These are phyloP conservation scores for Keiferia lycopersicella DNA, from an alignment of 2,888 invertebrate species.

Conservation along the genomic window DNA sequence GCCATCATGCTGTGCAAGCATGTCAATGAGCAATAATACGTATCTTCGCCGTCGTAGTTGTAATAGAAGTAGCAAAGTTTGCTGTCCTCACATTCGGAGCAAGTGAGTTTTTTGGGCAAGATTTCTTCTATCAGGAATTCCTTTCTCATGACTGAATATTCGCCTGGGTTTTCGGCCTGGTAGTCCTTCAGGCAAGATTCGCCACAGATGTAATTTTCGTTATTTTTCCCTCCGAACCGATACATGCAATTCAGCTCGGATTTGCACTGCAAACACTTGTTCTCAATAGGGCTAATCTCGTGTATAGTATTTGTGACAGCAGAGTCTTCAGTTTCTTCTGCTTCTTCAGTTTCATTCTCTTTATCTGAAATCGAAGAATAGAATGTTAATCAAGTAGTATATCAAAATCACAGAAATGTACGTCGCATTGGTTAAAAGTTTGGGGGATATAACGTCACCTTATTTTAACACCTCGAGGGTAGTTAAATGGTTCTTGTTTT, in stretches of 20 bases:
- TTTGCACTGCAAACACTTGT: constrained; percentile 73
- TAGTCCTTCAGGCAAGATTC: constrained; percentile 74
- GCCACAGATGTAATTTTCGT: constrained; percentile 68
- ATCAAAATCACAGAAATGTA: background rate
- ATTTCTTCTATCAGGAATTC: constrained; percentile 73
- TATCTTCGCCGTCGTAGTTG: constrained; percentile 70
- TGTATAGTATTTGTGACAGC: constrained; percentile 54
- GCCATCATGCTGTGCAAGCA: constrained; percentile 80
- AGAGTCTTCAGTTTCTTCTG: constrained; percentile 46
- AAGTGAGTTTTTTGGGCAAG: constrained; percentile 49
- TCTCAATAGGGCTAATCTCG: constrained; percentile 59
- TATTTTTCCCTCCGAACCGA: constrained; percentile 54
- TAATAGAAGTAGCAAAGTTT: constrained; percentile 73
- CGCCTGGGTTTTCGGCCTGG: constrained; percentile 59
- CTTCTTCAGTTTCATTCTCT: constrained; percentile 75
- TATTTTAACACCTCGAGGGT: too few relatives aligned
- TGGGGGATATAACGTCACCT: too few relatives aligned
- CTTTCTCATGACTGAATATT: constrained; percentile 54
- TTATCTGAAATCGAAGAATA: constrained; percentile 61
- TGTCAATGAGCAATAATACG: constrained; percentile 76
- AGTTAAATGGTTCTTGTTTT: too few relatives aligned
- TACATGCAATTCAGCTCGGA: constrained; percentile 55
- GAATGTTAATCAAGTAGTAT: background rate
- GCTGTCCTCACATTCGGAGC: constrained; percentile 70
- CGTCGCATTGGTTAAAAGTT: too few relatives aligned